Conservation (phyloP, 2,113 vertebrate genomes). For the Dasyornis broadbenti region DNA sequence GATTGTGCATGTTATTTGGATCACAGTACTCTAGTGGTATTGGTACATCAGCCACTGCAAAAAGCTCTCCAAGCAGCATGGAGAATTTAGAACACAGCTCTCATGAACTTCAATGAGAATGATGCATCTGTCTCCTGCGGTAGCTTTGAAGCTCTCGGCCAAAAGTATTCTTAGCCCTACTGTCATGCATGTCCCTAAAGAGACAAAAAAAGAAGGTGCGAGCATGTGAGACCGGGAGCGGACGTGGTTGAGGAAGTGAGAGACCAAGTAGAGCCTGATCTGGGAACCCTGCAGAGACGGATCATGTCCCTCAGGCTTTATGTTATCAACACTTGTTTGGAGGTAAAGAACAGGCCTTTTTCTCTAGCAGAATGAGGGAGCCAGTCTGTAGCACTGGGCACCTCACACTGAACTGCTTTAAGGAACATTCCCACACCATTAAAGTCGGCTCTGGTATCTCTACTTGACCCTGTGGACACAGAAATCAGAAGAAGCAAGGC, state of each 20-base stretch:
- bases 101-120: constrained; percentile 43
- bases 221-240: constrained; percentile 51
- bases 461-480: background rate
- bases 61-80: background rate
- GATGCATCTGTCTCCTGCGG: constrained; percentile 54
- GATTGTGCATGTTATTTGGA: background rate
- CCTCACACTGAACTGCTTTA: background rate
- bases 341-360: constrained; percentile 16
- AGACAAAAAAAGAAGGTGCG: constrained; percentile 63
- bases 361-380: background rate
- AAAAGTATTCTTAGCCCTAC: constrained; percentile 66
- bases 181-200: constrained; percentile 63
- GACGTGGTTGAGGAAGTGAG: constrained; percentile 60
- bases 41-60: constrained; percentile 32
- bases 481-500: background rate
- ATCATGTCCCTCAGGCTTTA: constrained; percentile 54
- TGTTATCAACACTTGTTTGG: constrained; percentile 45
- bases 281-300: constrained; percentile 24
- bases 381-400: background rate
- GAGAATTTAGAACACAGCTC: constrained; percentile 45
- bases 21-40: background rate
- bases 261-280: constrained; percentile 49
- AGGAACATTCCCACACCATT: background rate
- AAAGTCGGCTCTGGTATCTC: background rate
- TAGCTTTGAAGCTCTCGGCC: constrained; percentile 59